phyloP scores from a whole-genome alignment of 1,140 invertebrate species.

The Apis cerana region DNA sequence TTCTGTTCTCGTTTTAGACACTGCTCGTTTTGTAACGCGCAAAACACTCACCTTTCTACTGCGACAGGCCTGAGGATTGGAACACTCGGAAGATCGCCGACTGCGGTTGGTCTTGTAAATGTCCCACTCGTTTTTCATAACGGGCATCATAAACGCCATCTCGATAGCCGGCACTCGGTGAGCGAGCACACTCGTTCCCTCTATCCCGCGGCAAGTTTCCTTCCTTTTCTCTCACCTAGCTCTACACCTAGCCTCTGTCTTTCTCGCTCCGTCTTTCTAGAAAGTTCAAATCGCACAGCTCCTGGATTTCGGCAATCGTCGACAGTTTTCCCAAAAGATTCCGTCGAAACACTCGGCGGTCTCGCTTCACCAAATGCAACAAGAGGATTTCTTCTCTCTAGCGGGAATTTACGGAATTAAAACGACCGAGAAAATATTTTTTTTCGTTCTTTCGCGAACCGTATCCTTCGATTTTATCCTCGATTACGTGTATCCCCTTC shows the following conservation, averaged over 20 bases:
- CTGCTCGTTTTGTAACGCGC: neutral
- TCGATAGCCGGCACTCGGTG: conserved; percentile 62
- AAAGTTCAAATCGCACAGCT: conserved; percentile 52
- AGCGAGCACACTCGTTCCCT: conserved; percentile 19
- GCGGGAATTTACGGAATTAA: neutral
- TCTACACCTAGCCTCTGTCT: conserved; percentile 14
- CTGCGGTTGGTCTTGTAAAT: conserved; percentile 92
- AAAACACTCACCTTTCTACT: conserved; percentile 85
- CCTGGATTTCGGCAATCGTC: neutral
- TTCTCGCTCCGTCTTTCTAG: conserved; percentile 32
- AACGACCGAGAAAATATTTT: neutral
- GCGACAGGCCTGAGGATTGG: conserved; percentile 85
- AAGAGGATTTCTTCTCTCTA: neutral
- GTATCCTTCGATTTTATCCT: neutral
- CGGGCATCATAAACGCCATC: conserved; percentile 97
- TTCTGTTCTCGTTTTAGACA: neutral
- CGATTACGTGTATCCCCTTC: neutral
- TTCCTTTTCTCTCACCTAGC: conserved; percentile 31
- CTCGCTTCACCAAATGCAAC: neutral
- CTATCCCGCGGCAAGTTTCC: conserved; percentile 6
- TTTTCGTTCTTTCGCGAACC: neutral
- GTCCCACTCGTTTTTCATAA: conserved; percentile 95
- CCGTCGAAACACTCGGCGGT: neutral
- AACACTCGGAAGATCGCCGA: conserved; percentile 88
- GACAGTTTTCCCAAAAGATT: conserved; percentile 15